These are phyloP conservation scores for Drosophila auraria DNA, from an alignment of 1,140 invertebrate species.

Conservation along the genomic window DNA sequence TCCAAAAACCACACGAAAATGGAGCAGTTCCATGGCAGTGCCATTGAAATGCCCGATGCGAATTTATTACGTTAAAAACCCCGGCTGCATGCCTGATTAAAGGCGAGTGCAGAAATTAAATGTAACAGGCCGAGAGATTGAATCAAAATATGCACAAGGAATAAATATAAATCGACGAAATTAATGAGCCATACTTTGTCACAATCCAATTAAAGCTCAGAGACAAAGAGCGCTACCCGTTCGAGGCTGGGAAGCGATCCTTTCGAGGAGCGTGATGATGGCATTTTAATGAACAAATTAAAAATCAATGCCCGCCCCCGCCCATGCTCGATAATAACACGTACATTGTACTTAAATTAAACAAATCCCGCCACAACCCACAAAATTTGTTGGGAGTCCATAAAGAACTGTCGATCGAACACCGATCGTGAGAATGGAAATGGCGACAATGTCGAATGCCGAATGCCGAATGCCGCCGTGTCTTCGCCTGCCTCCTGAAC, in stretches of 20 bases:
- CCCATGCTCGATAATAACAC: conserved; percentile 47
- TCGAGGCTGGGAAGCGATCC: conserved; percentile 42
- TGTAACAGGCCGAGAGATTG: conserved; percentile 43
- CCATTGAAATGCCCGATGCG: conserved; percentile 61
- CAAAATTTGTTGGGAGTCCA: conserved; percentile 52
- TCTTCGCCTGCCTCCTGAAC: conserved; percentile 65
- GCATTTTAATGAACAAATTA: conserved; percentile 83
- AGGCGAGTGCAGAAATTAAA: conserved; percentile 46
- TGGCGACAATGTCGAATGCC: conserved; percentile 76
- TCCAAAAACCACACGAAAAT: conserved; percentile 64
- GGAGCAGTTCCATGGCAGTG: conserved; percentile 58
- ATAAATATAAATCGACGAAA: conserved; percentile 67
- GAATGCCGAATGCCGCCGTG: conserved; percentile 41
- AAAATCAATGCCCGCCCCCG: conserved; percentile 70
- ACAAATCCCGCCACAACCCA: conserved; percentile 27
- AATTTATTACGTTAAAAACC: conserved; percentile 65
- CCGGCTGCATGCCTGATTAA: conserved; percentile 67
- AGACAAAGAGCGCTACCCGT: conserved; percentile 7
- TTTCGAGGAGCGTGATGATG: conserved; percentile 71
- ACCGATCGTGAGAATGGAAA: conserved; percentile 83
- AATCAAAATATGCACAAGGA: conserved; percentile 34
- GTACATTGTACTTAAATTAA: conserved; percentile 82
- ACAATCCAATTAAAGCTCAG: conserved; percentile 35
- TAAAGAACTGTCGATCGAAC: conserved; percentile 80
- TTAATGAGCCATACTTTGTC: conserved; percentile 67